A percentile compares a stretch with the other conserved stretches of the same genome.
Evolutionary conservation across 2,888 invertebrate genomes (phyloP).

Genomic region (Crioceris asparagi): DNA sequence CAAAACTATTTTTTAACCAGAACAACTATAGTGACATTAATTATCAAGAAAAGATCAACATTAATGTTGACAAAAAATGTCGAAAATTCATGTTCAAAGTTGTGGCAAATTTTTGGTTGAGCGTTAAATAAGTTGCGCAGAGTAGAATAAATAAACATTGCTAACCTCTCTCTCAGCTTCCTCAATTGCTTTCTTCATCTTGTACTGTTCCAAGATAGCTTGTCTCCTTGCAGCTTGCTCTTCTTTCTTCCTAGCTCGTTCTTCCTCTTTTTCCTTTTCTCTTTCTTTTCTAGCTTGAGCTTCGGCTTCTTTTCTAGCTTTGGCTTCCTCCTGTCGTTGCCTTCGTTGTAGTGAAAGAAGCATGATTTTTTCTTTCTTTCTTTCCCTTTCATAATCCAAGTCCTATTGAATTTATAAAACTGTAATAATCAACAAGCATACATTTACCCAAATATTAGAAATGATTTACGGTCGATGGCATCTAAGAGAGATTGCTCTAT

Average conservation of each 20-base stretch:
- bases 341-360: slow-evolving; percentile 79
- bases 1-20: too few species aligned
- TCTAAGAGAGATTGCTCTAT: too few species aligned
- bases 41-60: too few species aligned
- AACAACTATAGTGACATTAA: too few species aligned
- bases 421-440: too few species aligned
- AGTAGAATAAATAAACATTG: background rate
- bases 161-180: slow-evolving; percentile 77
- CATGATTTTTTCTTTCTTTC: slow-evolving; percentile 85
- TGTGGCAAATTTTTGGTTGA: too few species aligned
- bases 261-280: slow-evolving; percentile 65
- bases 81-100: too few species aligned
- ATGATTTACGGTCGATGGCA: too few species aligned
- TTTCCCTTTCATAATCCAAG: slow-evolving; percentile 82
- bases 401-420: too few species aligned
- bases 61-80: too few species aligned
- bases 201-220: slow-evolving; percentile 84
- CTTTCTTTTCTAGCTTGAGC: slow-evolving; percentile 62
- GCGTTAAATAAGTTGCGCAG: too few species aligned
- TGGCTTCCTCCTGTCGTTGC: slow-evolving; percentile 81
- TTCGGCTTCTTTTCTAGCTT: slow-evolving; percentile 74
- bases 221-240: slow-evolving; percentile 83
- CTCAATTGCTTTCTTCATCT: slow-evolving; percentile 85
- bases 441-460: too few species aligned
- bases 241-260: slow-evolving; percentile 60